A percentile compares a stretch with the other conserved stretches of the same genome.
Evolutionary conservation across 2,888 invertebrate genomes (phyloP).

Genomic region (Polymixis flavicincta): DNA sequence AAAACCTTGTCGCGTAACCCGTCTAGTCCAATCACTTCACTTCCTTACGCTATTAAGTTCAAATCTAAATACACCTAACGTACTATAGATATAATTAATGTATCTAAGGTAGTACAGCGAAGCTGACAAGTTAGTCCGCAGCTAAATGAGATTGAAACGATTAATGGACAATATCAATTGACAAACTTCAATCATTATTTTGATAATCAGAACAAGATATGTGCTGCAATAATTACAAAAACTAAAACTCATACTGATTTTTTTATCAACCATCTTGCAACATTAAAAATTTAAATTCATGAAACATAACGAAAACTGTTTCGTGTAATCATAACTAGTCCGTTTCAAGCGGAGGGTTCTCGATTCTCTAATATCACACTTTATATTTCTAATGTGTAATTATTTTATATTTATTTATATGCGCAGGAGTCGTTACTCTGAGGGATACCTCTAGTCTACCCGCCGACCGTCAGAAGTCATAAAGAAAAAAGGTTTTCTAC

Average conservation of each 20-base stretch:
- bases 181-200: conserved; percentile 29
- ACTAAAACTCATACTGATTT: conserved; percentile 22
- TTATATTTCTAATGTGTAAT: conserved; percentile 74
- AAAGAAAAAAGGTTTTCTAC: conserved; percentile 35
- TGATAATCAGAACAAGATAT: conserved; percentile 23
- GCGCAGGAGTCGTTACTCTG: conserved; percentile 31
- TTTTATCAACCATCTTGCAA: conserved; percentile 5
- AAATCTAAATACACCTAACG: conserved; percentile 21
- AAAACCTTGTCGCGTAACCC: not conserved
- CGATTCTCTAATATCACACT: conserved; percentile 83
- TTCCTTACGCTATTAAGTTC: conserved; percentile 37
- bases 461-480: conserved; percentile 8
- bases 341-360: conserved; percentile 69
- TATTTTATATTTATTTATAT: conserved; percentile 64
- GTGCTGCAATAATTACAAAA: conserved; percentile 22
- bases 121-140: conserved; percentile 2
- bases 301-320: not conserved
- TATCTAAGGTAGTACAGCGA: conserved; percentile 15
- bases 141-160: conserved; percentile 19
- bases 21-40: not conserved
- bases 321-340: conserved; percentile 27
- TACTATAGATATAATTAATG: conserved; percentile 28
- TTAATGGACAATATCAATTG: conserved; percentile 24
- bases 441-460: conserved; percentile 26
- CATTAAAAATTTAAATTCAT: conserved; percentile 6